Base-by-base conservation (phyloP, 2,888 invertebrate genomes). In the Acrobasis suavella region DNA sequence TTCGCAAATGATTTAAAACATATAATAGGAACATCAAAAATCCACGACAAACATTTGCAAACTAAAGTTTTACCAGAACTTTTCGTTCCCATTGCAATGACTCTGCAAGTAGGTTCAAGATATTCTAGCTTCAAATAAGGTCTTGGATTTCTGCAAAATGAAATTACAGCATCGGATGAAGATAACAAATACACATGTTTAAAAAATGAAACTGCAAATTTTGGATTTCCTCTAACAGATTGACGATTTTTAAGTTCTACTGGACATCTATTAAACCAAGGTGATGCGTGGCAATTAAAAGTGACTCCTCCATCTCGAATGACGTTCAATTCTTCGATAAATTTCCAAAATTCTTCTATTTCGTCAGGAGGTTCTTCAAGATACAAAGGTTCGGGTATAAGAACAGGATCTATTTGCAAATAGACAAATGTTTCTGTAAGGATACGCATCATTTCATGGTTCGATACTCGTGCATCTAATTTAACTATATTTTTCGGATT, bases 261-360 rank as follows among this genome's bases (percentile, higher is more conserved):
- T 7, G 96, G 95, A 75, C 96, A 96, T 70, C 92, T 84, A 60
- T 88, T 92, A 50, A 83, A 87, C 95, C 95, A 95, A 55, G 90
- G 86, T 5, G 95, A 95, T 67, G 93, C 70, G 70, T 72, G 79
- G 65, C 85, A 77, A 65, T 76, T 83, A 72, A 91, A 89, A 65
- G 71, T 79, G n/a, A 86, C 54, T 62, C 60, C 69, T 39, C 78
- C 82, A 74, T 69, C 81, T 50, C 69, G 73, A 58, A 89, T 80
- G 10, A 80, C 74, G 67, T 82, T 82, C 38, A 76, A 69, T 65
- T 82, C 81, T 69, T 82, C 76, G 50, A 90, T 72, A 64, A 65
- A 67, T 67, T 74, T 78, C 91, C 92, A 92, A 79, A 92, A 91
- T 39, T 91, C 91, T 60, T 86, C 85, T 50, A 83, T 68, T 50